Evolutionary conservation across 1,140 invertebrate genomes (phyloP).

Genomic region (Drosophila subobscura): DNA sequence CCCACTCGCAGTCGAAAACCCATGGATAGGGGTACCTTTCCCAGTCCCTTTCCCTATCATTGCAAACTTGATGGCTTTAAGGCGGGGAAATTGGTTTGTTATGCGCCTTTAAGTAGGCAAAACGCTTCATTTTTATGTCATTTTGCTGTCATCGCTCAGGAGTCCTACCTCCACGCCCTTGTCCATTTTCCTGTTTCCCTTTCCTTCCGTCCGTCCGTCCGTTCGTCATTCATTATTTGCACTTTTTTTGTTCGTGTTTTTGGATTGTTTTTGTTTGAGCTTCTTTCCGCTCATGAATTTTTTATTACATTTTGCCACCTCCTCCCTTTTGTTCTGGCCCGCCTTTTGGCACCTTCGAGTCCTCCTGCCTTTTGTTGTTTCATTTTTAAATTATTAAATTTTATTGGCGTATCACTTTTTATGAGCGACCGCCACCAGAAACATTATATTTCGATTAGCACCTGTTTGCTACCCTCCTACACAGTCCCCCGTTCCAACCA

Average conservation of each 20-base stretch:
- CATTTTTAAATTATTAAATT: conserved; percentile 82
- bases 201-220: conserved; percentile 45
- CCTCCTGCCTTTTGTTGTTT: conserved; percentile 54
- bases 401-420: conserved; percentile 81
- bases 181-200: conserved; percentile 22
- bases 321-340: neutral
- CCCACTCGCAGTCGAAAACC: conserved; percentile 4
- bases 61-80: conserved; percentile 71
- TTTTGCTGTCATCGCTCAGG: conserved; percentile 59
- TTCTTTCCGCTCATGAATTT: conserved; percentile 76
- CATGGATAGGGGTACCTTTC: neutral
- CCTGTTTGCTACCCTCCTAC: conserved; percentile 61
- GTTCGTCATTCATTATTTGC: conserved; percentile 79
- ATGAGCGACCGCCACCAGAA: conserved; percentile 74
- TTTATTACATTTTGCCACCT: conserved; percentile 75
- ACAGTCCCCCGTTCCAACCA: neutral
- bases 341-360: conserved; percentile 22
- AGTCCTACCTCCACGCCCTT: neutral
- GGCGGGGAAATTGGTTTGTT: conserved; percentile 70
- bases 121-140: conserved; percentile 81
- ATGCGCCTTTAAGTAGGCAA: conserved; percentile 80
- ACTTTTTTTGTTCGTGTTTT: conserved; percentile 41
- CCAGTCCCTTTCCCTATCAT: conserved; percentile 34
- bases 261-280: conserved; percentile 54
- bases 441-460: conserved; percentile 82